phyloP scores from a whole-genome alignment of 1,140 invertebrate genomes.

The Drosophila tani region DNA sequence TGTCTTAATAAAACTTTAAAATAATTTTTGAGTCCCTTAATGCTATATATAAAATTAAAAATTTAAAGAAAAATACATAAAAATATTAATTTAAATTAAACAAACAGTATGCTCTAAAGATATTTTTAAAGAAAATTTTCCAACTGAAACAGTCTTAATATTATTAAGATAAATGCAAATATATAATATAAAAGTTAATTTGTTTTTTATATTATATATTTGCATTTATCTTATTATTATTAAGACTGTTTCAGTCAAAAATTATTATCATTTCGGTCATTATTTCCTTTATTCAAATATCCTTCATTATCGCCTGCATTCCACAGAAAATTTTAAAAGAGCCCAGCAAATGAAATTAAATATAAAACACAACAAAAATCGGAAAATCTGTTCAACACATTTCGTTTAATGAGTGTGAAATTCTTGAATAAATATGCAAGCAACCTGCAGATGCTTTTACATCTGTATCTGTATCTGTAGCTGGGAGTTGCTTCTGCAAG shows the following conservation, averaged over 20 bases:
- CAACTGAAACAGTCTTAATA: no score
- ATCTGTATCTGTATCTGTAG: conserved; percentile 11
- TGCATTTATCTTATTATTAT: no score
- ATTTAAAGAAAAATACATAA: background rate
- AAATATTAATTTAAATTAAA: no score
- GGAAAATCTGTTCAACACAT: conserved; percentile 76
- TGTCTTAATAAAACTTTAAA: background rate
- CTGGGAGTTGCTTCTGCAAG: conserved; percentile 6
- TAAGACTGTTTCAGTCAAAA: no score
- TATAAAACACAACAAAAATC: conserved; percentile 23
- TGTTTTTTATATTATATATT: no score
- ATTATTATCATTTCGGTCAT: background rate
- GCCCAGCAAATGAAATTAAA: conserved; percentile 37
- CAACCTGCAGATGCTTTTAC: conserved; percentile 52
- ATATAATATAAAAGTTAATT: no score
- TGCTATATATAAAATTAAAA: no score
- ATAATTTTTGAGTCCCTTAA: background rate
- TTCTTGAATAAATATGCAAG: conserved; percentile 77
- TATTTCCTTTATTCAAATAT: background rate
- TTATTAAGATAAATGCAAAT: no score
- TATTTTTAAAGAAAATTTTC: no score
- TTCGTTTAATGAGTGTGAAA: conserved; percentile 74
- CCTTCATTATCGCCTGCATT: background rate
- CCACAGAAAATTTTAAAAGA: conserved; percentile 40
- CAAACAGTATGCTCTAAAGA: no score